Conservation (phyloP, 2,113 vertebrate species). For the Perognathus longimembris region DNA sequence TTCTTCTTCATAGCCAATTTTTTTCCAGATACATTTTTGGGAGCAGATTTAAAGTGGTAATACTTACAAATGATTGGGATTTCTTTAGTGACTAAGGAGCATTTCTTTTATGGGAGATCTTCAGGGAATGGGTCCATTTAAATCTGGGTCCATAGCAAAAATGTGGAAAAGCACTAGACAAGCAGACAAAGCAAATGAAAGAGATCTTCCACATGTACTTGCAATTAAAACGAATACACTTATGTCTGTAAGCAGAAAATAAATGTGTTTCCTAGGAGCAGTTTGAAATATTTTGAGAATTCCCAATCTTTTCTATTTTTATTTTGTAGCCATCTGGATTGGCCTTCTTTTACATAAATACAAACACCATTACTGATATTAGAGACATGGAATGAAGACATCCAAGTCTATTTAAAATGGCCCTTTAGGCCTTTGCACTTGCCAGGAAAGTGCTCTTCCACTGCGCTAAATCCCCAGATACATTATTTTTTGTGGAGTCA, state of each 20-base stretch:
- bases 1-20: conserved; percentile 35
- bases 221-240: conserved; percentile 9
- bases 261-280: conserved; percentile 39
- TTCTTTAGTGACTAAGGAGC: conserved; percentile 50
- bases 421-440: too few species aligned
- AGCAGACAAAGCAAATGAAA: conserved; percentile 46
- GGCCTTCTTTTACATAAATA: not conserved
- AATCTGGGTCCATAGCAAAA: conserved; percentile 22
- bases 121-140: not conserved
- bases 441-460: too few species aligned
- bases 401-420: not conserved
- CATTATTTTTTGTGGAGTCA: too few species aligned
- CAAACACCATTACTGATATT: conserved; percentile 36
- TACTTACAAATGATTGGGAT: conserved; percentile 29
- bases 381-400: conserved; percentile 28
- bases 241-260: conserved; percentile 57
- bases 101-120: not conserved
- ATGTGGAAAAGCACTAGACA: conserved; percentile 34
- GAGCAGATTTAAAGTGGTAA: not conserved
- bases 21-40: not conserved
- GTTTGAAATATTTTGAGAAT: conserved; percentile 36
- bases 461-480: too few species aligned
- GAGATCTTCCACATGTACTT: conserved; percentile 7
- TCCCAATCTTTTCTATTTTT: not conserved
- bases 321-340: not conserved